A percentile compares a stretch with the other conserved stretches of the same genome.
Evolutionary conservation across 2,888 invertebrate species (phyloP).

Genomic region (Cheiracanthium punctorium): DNA sequence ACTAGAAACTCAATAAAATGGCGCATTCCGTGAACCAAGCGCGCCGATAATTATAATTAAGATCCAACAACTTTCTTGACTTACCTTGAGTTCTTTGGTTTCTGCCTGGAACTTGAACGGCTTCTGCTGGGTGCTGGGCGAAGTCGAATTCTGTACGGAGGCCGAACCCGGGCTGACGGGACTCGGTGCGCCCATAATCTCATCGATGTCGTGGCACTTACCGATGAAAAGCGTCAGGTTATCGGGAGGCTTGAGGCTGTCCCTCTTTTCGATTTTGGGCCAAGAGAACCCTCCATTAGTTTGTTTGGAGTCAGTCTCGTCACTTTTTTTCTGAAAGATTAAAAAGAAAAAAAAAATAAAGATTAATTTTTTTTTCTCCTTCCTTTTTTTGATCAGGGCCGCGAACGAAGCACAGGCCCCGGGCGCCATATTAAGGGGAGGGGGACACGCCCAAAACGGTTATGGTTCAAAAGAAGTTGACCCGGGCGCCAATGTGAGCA

Average conservation of each 20-base stretch:
- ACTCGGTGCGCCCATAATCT: constrained; percentile 82
- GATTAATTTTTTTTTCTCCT: not conserved
- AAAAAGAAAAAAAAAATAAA: not conserved
- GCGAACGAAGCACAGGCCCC: no score
- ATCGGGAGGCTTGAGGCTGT: constrained; percentile 66
- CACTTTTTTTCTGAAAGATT: not conserved
- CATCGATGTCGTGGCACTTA: constrained; percentile 90
- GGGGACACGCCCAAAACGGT: no score
- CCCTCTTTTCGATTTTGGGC: constrained; percentile 75
- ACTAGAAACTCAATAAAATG: no score
- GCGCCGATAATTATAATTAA: no score
- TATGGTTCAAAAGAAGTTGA: no score
- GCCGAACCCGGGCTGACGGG: constrained; percentile 61
- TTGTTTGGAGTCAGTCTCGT: not conserved
- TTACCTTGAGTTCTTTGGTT: not conserved
- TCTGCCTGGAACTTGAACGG: constrained; percentile 40
- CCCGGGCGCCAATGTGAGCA: no score
- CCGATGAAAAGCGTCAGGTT: constrained; percentile 84
- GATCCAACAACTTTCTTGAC: no score
- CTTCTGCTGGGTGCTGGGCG: constrained; percentile 53
- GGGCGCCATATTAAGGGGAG: no score
- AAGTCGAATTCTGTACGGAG: constrained; percentile 23
- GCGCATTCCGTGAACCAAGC: no score
- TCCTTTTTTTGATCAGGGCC: no score
- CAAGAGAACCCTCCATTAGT: constrained; percentile 37